phyloP scores from a whole-genome alignment of 2,797 vertebrate genomes.

The Loris lydekkerianus region DNA sequence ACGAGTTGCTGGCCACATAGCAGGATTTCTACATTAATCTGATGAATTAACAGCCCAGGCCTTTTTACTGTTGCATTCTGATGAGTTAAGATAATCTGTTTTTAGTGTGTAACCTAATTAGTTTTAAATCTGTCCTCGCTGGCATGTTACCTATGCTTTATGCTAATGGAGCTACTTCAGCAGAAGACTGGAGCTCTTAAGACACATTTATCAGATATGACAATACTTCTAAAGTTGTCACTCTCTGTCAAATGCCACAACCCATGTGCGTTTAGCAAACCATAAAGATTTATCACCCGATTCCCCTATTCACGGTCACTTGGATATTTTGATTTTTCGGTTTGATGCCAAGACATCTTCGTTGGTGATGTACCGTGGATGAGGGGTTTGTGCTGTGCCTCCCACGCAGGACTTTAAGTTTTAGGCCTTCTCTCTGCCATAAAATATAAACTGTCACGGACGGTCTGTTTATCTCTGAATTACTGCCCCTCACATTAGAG shows the following conservation, averaged over 20 bases:
- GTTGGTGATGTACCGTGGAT: conserved; percentile 28
- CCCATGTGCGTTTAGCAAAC: conserved; percentile 77
- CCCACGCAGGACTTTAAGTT: conserved; percentile 62
- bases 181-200: conserved; percentile 88
- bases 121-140: conserved; percentile 62
- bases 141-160: conserved; percentile 89
- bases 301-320: conserved; percentile 53
- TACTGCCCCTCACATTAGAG: conserved; percentile 80
- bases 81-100: conserved; percentile 23
- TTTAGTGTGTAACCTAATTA: conserved; percentile 87
- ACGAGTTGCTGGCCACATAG: neutral
- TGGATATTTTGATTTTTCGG: conserved; percentile 66
- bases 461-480: conserved; percentile 84
- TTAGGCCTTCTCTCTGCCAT: conserved; percentile 55
- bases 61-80: neutral
- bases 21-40: neutral
- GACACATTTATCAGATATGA: conserved; percentile 89
- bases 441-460: conserved; percentile 77
- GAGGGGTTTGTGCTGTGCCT: conserved; percentile 52
- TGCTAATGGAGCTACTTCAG: conserved; percentile 86
- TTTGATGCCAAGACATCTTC: conserved; percentile 59
- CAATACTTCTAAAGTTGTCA: conserved; percentile 86
- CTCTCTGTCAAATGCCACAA: conserved; percentile 59
- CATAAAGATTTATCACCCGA: conserved; percentile 71
- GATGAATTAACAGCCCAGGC: neutral